These are phyloP conservation scores for Tenodera sinensis DNA, from an alignment of 2,888 invertebrate genomes.

Conservation along the genomic window DNA sequence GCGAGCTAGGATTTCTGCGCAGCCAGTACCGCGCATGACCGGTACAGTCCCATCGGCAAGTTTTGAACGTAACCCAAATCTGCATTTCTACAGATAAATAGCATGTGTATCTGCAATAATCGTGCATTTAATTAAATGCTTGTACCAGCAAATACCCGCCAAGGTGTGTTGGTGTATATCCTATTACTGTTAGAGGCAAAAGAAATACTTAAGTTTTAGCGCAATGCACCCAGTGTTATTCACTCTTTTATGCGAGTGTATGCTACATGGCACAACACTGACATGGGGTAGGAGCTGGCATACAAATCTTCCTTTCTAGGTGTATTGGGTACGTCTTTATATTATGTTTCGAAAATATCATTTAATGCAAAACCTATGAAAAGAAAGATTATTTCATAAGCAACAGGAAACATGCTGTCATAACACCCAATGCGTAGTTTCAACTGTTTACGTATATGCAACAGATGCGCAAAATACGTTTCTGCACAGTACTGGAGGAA, in stretches of 20 bases:
- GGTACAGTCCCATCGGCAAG: not conserved
- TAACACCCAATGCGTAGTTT: not conserved
- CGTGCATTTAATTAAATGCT: not conserved
- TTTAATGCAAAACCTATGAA: not conserved
- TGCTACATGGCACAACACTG: not conserved
- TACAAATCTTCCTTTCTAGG: not conserved
- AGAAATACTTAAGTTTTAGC: not conserved
- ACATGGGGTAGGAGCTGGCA: not conserved
- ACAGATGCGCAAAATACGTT: not conserved
- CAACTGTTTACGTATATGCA: not conserved
- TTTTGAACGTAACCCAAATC: not conserved
- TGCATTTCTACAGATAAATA: not conserved
- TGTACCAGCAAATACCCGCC: not conserved
- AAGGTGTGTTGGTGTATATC: not conserved
- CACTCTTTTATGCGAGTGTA: not conserved
- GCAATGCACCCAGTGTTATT: not conserved
- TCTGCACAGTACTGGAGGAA: not conserved
- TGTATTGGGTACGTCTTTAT: not conserved
- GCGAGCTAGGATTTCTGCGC: conserved; percentile 36
- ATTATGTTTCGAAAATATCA: not conserved
- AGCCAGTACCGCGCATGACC: conserved; percentile 15
- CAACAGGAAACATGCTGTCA: not conserved
- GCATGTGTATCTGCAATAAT: not conserved
- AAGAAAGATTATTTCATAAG: not conserved
- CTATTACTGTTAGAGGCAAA: not conserved